phyloP scores from a whole-genome alignment of 2,113 vertebrate genomes.

The Ammospiza caudacuta region DNA sequence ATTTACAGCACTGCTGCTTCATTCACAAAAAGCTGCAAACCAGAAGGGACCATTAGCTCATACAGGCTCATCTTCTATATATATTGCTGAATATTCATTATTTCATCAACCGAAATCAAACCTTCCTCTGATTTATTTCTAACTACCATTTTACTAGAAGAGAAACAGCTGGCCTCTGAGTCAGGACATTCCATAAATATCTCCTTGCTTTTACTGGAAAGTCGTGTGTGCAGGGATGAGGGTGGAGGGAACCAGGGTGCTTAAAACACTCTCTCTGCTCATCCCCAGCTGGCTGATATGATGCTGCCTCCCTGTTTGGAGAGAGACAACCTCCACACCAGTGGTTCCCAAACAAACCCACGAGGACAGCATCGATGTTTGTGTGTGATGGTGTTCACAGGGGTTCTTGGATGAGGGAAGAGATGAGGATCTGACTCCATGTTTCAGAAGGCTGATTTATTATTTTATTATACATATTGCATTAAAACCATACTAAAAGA shows the following conservation, averaged over 20 bases:
- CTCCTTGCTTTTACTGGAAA: slow-evolving; percentile 61
- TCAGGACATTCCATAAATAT: slow-evolving; percentile 72
- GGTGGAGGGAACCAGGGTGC: slow-evolving; percentile 29
- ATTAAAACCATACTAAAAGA: too few species aligned
- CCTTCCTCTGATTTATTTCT: slow-evolving; percentile 70
- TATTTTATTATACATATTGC: too few species aligned
- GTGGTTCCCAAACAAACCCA: background rate
- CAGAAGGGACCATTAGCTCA: slow-evolving; percentile 62
- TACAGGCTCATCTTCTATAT: slow-evolving; percentile 60
- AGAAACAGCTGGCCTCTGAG: slow-evolving; percentile 71
- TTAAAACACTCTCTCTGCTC: background rate
- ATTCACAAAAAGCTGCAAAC: slow-evolving; percentile 58
- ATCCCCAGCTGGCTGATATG: slow-evolving; percentile 56
- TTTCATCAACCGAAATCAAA: slow-evolving; percentile 68
- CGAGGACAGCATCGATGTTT: background rate
- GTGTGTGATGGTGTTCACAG: too few species aligned
- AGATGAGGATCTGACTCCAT: too few species aligned
- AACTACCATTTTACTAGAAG: slow-evolving; percentile 71
- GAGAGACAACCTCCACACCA: background rate
- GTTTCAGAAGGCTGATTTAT: too few species aligned
- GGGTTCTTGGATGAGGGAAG: too few species aligned
- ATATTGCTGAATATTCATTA: slow-evolving; percentile 70
- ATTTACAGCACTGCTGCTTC: slow-evolving; percentile 16
- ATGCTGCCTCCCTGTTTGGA: background rate
- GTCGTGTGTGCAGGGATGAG: slow-evolving; percentile 38